Conservation (phyloP, 2,113 vertebrate species). For the Triplophysa siluroides region DNA sequence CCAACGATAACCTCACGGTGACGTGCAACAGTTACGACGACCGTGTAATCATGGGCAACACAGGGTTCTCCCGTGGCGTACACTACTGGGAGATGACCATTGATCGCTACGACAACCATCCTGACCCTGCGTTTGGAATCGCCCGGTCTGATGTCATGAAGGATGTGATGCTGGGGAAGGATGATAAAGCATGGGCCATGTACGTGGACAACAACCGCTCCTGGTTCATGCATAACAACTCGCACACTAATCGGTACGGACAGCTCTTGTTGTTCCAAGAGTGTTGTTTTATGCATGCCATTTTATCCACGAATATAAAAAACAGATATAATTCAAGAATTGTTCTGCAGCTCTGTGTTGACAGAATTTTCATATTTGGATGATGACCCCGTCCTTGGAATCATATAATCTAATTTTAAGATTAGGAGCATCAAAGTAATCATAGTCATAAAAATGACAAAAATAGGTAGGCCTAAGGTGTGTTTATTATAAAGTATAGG, state of each 20-base stretch:
- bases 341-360: too few relatives aligned
- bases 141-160: constrained; percentile 90
- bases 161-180: constrained; percentile 98
- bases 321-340: too few relatives aligned
- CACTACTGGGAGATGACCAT: constrained; percentile 98
- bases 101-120: constrained; percentile 98
- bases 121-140: constrained; percentile 93
- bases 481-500: too few relatives aligned
- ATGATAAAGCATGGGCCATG: constrained; percentile 99
- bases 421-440: too few relatives aligned
- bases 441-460: too few relatives aligned
- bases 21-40: constrained; percentile 98
- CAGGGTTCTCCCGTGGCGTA: constrained; percentile 91
- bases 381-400: too few relatives aligned
- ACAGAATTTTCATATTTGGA: too few relatives aligned
- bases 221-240: constrained; percentile 99
- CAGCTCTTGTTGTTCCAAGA: not conserved
- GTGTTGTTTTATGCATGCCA: not conserved
- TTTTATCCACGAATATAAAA: not conserved
- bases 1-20: constrained; percentile 98
- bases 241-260: constrained; percentile 94
- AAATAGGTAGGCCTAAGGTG: too few relatives aligned
- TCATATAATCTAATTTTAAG: too few relatives aligned
- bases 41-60: constrained; percentile 91
- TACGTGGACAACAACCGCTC: constrained; percentile 99